These are phyloP conservation scores for Hemichromis elongatus DNA, from an alignment of 2,113 vertebrate species.

Conservation along the genomic window DNA sequence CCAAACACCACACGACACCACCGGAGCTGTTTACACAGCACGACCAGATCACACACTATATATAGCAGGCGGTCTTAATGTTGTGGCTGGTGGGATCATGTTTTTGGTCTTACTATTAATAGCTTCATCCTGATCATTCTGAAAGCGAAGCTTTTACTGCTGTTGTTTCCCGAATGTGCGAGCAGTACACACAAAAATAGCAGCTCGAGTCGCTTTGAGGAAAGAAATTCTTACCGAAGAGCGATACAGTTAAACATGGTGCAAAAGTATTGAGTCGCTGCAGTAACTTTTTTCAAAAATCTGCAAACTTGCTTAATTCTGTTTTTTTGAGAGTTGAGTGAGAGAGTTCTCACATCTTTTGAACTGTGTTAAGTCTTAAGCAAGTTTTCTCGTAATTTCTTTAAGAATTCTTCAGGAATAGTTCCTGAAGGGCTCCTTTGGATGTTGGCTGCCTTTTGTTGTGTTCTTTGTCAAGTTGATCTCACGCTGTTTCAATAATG, in stretches of 20 bases:
- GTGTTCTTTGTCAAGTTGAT: no score
- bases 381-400: background rate
- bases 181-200: background rate
- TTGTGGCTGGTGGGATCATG: background rate
- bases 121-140: background rate
- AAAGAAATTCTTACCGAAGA: background rate
- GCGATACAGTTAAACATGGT: background rate
- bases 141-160: background rate
- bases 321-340: background rate
- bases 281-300: background rate
- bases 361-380: background rate
- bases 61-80: background rate
- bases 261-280: background rate
- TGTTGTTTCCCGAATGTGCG: background rate
- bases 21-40: background rate
- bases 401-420: background rate
- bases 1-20: background rate
- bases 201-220: background rate
- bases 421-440: background rate
- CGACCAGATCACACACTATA: background rate
- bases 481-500: no score
- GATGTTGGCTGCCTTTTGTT: background rate
- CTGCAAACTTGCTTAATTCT: background rate
- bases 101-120: background rate
- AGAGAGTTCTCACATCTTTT: background rate